phyloP scores from a whole-genome alignment of 2,113 vertebrate species.

The Anoura caudifer region DNA sequence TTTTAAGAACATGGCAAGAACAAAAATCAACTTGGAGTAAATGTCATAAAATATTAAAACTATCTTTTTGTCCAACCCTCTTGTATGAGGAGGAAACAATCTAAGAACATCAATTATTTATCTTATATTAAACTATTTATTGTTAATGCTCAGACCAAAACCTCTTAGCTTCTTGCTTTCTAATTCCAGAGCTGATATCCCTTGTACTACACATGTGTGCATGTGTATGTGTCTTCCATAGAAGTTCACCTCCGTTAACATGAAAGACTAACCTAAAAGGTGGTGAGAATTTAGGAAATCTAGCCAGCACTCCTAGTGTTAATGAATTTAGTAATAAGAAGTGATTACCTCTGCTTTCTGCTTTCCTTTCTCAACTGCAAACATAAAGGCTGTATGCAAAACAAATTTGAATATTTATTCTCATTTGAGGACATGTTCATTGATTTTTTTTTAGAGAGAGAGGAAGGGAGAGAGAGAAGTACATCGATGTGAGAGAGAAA shows the following conservation, averaged over 20 bases:
- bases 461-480: too few relatives aligned
- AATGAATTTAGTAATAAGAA: background rate
- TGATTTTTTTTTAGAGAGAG: too few relatives aligned
- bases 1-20: background rate
- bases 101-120: background rate
- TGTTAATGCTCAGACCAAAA: background rate
- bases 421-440: too few relatives aligned
- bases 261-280: constrained; percentile 7
- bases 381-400: background rate
- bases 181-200: background rate
- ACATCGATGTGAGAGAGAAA: too few relatives aligned
- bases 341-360: background rate
- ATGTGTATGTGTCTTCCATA: background rate
- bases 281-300: background rate
- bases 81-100: background rate
- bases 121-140: background rate
- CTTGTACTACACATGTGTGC: background rate
- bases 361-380: background rate
- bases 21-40: constrained; percentile 1
- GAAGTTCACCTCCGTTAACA: background rate
- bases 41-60: background rate
- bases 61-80: background rate
- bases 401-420: background rate
- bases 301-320: background rate
- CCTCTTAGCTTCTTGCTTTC: background rate